A percentile compares a stretch with the other conserved stretches of the same genome.
Evolutionary conservation across 1,140 invertebrate species (phyloP).

Genomic region (Atopsyche davidsoni): DNA sequence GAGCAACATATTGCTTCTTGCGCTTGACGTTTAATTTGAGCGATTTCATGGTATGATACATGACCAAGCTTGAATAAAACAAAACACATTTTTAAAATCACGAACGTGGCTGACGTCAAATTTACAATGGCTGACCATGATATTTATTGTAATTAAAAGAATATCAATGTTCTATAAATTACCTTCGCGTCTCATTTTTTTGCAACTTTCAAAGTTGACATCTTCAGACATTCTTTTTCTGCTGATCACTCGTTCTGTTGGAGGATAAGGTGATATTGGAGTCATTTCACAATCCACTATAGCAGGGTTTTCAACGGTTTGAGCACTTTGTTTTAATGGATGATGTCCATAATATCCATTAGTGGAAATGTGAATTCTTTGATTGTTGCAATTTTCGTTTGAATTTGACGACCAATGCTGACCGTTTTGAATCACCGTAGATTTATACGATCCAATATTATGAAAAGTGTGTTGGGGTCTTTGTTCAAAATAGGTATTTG

Average conservation of each 20-base stretch:
- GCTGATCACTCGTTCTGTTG: slow-evolving; percentile 16
- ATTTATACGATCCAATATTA: too few species aligned
- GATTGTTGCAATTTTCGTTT: background rate
- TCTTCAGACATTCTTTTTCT: slow-evolving; percentile 17
- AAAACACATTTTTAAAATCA: slow-evolving; percentile 6
- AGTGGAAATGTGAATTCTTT: slow-evolving; percentile 15
- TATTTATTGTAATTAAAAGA: slow-evolving; percentile 7
- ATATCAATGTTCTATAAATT: slow-evolving; percentile 3
- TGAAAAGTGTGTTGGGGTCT: too few species aligned
- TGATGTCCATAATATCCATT: slow-evolving; percentile 17
- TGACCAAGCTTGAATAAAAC: slow-evolving; percentile 6
- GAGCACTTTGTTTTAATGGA: slow-evolving; percentile 2
- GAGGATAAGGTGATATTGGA: slow-evolving; percentile 10
- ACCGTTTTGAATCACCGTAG: too few species aligned
- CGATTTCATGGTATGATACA: too few species aligned
- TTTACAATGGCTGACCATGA: background rate
- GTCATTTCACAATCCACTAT: slow-evolving; percentile 22
- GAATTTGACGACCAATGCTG: too few species aligned
- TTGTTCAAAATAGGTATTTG: too few species aligned
- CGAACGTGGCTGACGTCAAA: background rate
- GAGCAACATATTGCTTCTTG: too few species aligned
- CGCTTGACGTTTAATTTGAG: too few species aligned
- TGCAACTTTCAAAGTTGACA: slow-evolving; percentile 20
- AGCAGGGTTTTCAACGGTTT: slow-evolving; percentile 11
- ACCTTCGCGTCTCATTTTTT: slow-evolving; percentile 17